Conservation (phyloP, 1,140 invertebrate genomes). For the Leptinotarsa defecta region DNA sequence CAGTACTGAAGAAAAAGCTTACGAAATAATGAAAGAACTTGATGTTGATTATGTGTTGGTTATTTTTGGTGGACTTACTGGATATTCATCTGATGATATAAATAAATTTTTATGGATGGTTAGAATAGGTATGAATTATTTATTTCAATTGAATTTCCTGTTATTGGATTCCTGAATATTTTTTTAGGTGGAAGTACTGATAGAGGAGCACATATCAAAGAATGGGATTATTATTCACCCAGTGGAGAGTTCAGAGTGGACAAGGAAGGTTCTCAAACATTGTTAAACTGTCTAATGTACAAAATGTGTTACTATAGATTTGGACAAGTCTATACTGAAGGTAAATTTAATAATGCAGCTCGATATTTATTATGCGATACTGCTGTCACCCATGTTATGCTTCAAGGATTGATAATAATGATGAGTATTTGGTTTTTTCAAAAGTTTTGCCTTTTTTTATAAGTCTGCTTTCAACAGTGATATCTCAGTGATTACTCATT, state of each 20-base stretch:
- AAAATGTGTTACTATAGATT: conserved; percentile 97
- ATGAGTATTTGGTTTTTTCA: too few relatives aligned
- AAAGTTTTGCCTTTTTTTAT: too few relatives aligned
- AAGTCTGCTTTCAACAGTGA: too few relatives aligned
- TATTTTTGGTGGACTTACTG: conserved; percentile 96
- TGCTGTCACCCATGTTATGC: too few relatives aligned
- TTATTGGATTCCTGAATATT: background rate
- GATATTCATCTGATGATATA: conserved; percentile 98
- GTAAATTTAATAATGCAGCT: conserved; percentile 59
- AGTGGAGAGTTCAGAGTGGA: conserved; percentile 94
- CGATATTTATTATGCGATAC: background rate
- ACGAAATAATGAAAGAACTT: conserved; percentile 95
- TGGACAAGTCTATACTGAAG: conserved; percentile 93
- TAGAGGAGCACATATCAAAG: conserved; percentile 90
- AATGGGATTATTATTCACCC: conserved; percentile 94
- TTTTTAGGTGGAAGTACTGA: conserved; percentile 84
- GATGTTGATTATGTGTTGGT: conserved; percentile 98
- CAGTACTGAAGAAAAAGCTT: conserved; percentile 92
- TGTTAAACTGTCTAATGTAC: conserved; percentile 94
- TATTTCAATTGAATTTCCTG: background rate
- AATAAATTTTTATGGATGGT: conserved; percentile 99
- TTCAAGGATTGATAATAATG: too few relatives aligned
- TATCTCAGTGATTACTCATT: too few relatives aligned
- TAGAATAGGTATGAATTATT: conserved; percentile 72
- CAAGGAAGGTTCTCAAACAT: conserved; percentile 81